A percentile compares a stretch with the other conserved stretches of the same genome.
Conservation (phyloP, 2,888 invertebrate genomes). For the Plebejus melissa region DNA sequence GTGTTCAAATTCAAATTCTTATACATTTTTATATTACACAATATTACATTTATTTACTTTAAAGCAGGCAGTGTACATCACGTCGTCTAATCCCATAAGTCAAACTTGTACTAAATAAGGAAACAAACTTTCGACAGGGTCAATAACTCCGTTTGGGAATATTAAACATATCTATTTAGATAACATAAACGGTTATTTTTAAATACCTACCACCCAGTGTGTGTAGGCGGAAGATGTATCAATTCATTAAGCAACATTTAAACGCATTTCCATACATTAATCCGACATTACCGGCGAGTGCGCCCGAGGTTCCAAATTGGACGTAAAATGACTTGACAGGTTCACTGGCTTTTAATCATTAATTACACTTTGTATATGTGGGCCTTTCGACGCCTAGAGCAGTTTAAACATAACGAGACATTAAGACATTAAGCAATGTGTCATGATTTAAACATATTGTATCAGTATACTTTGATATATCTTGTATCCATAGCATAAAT, state of each 20-base stretch:
- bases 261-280: constrained; percentile 3
- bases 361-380: constrained; percentile 1
- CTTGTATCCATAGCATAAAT: not conserved
- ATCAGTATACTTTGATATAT: not conserved
- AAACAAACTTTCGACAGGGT: not conserved
- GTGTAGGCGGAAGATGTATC: constrained; percentile 1
- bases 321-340: constrained; percentile 14
- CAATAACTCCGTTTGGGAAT: not conserved
- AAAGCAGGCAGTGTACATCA: too few species aligned
- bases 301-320: constrained; percentile 3
- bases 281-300: not conserved
- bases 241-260: not conserved
- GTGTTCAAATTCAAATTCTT: too few species aligned
- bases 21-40: too few species aligned
- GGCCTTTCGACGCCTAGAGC: constrained; percentile 8
- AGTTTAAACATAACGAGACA: constrained; percentile 14
- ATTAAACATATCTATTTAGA: not conserved
- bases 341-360: constrained; percentile 14
- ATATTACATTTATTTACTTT: too few species aligned
- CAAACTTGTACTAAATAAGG: too few species aligned
- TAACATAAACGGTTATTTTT: not conserved
- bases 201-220: constrained; percentile 9
- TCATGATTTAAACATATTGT: not conserved
- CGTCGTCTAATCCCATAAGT: too few species aligned
- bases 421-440: constrained; percentile 9